Evolutionary conservation across 92 coral and sea anemone species (phyloP), one percentile per base, ranked within the genome.

Genomic region (Porites evermanni): DNA sequence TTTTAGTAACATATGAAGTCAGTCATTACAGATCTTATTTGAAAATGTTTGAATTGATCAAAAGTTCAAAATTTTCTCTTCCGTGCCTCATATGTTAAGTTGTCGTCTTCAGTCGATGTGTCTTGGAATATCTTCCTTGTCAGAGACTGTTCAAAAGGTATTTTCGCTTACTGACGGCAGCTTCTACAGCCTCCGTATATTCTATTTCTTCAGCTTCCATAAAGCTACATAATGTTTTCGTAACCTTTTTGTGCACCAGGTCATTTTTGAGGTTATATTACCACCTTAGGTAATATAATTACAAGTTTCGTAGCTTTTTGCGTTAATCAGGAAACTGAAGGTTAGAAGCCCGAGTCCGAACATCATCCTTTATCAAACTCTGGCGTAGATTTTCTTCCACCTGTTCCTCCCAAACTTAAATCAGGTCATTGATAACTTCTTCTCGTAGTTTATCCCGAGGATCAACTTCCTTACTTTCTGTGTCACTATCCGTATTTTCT

Each of bases 121-220:
- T 32, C 38, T 32, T 2, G 3, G 38, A 32, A 32, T 32, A 32
- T 54, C 60, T 54, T 54, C 60, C 14, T 54, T 54, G 60, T 70
- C 52, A 70, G 18, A 72, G 12, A 7, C 74, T 72, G 74, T 20
- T 53, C 23, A 68, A 79, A 2, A 9, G 32, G 32, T 70, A 74
- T 20, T 70, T 77, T 21, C 81, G 88, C 2, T 59, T 26, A 8
- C 71, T 32, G 47, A 77, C 88, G 14, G 79, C 74, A 10, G 69
- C 64, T 11, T 70, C 20, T 13, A 53, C 44, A 20, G 75, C 75
- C 53, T 32, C 19, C 16, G 32, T 53, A 32, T 29, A 50, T 32
- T 70, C 54, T 56, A 38, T 70, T 32, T 53, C 32, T 2, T 70
- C 71, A 1, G 20, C 71, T 12, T 67, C 71, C 71, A 67, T 67